phyloP scores from a whole-genome alignment of 2,797 vertebrate species.

The Sebastes taczanowskii region DNA sequence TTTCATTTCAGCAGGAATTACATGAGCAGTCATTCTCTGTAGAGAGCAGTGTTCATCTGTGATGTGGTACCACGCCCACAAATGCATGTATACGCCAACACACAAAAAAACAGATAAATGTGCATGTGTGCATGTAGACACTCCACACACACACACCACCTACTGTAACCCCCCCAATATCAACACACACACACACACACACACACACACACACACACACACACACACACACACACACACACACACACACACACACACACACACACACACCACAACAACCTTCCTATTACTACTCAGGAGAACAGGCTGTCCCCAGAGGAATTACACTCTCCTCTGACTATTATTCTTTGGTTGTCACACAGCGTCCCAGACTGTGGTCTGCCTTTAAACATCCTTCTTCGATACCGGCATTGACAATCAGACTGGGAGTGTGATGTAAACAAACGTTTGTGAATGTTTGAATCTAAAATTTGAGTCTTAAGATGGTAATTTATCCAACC shows the following conservation, averaged over 20 bases:
- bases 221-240: constrained; percentile 1
- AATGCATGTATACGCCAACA: background rate
- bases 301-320: constrained; percentile 11
- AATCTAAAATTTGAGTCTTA: constrained; percentile 1
- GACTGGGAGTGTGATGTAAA: background rate
- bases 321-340: constrained; percentile 1
- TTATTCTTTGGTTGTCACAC: constrained; percentile 30
- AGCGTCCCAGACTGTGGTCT: constrained; percentile 1
- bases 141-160: background rate
- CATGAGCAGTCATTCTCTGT: constrained; percentile 25
- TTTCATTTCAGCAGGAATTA: constrained; percentile 49
- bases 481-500: background rate
- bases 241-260: background rate
- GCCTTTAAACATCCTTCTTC: background rate
- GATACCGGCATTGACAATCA: constrained; percentile 6
- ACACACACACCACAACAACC: background rate
- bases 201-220: background rate
- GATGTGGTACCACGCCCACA: constrained; percentile 14
- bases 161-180: background rate
- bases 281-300: constrained; percentile 17
- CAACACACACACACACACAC: background rate
- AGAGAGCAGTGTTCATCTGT: constrained; percentile 4
- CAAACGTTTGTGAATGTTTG: background rate
- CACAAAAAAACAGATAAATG: background rate
- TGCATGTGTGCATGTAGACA: background rate